Evolutionary conservation across 2,113 vertebrate species (phyloP).

Genomic region (Scartelaos histophorus): DNA sequence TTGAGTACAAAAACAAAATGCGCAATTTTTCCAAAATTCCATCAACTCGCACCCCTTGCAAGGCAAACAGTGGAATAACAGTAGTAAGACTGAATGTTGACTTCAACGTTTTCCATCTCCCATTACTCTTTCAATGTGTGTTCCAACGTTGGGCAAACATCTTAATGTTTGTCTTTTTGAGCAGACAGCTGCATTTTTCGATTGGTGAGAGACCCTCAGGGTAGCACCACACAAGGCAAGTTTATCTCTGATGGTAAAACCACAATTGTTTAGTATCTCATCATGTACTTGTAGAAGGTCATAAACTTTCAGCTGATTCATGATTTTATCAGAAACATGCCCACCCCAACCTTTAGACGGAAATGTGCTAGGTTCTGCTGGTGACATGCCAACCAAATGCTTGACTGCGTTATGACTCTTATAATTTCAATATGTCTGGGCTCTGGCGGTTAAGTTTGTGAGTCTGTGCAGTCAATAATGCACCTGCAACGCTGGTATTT

Average conservation of each 20-base stretch:
- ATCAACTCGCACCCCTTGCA: too few relatives aligned
- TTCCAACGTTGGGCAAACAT: slow-evolving; percentile 7
- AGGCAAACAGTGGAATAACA: slow-evolving; percentile 13
- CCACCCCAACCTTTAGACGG: not conserved
- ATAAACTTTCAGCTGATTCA: not conserved
- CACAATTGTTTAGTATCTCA: not conserved
- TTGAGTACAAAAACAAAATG: too few relatives aligned
- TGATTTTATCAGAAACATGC: not conserved
- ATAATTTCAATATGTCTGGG: not conserved
- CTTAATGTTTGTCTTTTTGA: slow-evolving; percentile 7
- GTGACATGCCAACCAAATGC: not conserved
- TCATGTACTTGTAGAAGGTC: slow-evolving; percentile 1
- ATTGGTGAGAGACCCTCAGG: not conserved
- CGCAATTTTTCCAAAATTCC: too few relatives aligned
- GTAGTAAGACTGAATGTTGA: not conserved
- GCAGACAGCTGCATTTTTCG: not conserved
- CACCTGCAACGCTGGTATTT: not conserved
- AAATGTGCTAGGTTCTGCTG: not conserved
- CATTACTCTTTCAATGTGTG: too few relatives aligned
- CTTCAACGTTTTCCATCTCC: slow-evolving; percentile 8
- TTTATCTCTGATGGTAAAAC: not conserved
- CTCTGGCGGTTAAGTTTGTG: not conserved
- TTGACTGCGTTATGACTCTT: not conserved
- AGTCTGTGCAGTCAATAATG: not conserved
- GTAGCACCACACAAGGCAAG: not conserved